A percentile compares a stretch with the other conserved stretches of the same genome.
Conservation (phyloP, 2,797 vertebrate genomes). For the Sitta carolinensis region DNA sequence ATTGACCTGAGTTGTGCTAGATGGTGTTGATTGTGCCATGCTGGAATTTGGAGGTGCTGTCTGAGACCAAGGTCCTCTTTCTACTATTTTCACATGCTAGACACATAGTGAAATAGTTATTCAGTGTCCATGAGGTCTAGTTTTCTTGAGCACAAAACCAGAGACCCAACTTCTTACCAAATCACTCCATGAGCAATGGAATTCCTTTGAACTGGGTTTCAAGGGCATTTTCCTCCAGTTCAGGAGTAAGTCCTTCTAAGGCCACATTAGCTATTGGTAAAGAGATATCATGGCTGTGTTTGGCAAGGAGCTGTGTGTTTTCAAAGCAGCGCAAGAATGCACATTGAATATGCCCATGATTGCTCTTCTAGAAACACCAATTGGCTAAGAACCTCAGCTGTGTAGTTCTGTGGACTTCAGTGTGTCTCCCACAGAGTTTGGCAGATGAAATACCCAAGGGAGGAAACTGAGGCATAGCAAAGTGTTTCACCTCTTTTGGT, state of each 20-base stretch:
- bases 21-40: background rate
- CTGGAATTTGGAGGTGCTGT: background rate
- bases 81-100: background rate
- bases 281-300: background rate
- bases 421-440: background rate
- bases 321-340: background rate
- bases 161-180: background rate
- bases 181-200: rapidly evolving
- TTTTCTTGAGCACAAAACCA: background rate
- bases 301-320: background rate
- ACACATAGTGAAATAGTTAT: background rate
- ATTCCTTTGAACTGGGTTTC: background rate
- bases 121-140: background rate
- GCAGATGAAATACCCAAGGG: background rate
- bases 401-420: background rate
- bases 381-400: background rate
- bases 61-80: background rate
- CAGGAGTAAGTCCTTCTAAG: background rate
- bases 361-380: background rate
- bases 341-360: background rate
- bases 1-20: background rate
- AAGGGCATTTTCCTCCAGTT: background rate
- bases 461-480: background rate
- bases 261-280: background rate
- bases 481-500: background rate